Evolutionary conservation across 1,140 invertebrate genomes (phyloP).

Genomic region (Drosophila kepulauana): DNA sequence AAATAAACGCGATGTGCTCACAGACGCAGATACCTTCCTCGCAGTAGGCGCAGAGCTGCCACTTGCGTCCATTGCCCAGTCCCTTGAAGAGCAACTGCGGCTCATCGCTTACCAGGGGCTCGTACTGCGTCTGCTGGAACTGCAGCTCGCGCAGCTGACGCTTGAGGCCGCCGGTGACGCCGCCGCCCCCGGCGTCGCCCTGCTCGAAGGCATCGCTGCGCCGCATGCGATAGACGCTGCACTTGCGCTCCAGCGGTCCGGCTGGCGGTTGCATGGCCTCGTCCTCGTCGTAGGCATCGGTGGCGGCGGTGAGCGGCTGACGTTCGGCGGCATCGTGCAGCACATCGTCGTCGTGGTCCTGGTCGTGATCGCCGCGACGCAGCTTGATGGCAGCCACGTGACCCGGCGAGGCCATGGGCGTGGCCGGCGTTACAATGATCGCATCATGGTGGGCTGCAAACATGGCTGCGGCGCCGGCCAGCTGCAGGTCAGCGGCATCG

Average conservation of each 20-base stretch:
- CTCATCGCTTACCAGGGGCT: conserved; percentile 77
- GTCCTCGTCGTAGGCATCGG: conserved; percentile 64
- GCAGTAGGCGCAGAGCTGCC: conserved; percentile 81
- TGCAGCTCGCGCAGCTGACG: conserved; percentile 77
- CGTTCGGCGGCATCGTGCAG: conserved; percentile 61
- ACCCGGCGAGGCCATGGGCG: conserved; percentile 83
- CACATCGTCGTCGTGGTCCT: conserved; percentile 59
- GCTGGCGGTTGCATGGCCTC: conserved; percentile 67
- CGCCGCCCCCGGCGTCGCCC: conserved; percentile 23
- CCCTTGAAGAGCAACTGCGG: conserved; percentile 79
- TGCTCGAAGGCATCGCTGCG: conserved; percentile 75
- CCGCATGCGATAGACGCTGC: conserved; percentile 84
- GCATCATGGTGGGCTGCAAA: conserved; percentile 74
- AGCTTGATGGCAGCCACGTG: conserved; percentile 63
- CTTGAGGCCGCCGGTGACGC: conserved; percentile 60
- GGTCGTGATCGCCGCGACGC: conserved; percentile 49
- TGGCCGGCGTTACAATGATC: conserved; percentile 85
- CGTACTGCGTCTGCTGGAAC: conserved; percentile 80
- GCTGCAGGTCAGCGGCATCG: conserved; percentile 44
- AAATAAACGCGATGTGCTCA: conserved; percentile 65
- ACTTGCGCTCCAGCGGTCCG: conserved; percentile 80
- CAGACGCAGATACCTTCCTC: conserved; percentile 84
- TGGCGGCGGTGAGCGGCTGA: conserved; percentile 61
- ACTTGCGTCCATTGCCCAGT: conserved; percentile 69
- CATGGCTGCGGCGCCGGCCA: conserved; percentile 60